Percentiles rank a stretch among this genome's conserved stretches.
Conservation (phyloP, 2,797 vertebrate species). For the Neosilurus mollespiculum region DNA sequence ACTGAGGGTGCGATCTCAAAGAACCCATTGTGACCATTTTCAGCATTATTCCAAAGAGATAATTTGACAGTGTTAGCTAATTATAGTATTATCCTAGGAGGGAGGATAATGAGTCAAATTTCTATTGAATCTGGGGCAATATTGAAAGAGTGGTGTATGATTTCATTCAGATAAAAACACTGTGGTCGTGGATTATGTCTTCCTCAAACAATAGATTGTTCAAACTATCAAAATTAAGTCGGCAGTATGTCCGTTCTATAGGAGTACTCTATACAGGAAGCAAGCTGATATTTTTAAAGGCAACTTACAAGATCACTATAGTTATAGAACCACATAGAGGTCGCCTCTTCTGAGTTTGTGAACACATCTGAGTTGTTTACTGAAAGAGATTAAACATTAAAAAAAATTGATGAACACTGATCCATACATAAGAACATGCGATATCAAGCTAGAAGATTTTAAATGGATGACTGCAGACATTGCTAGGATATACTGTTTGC, state of each 20-base stretch:
- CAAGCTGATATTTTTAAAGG: neutral
- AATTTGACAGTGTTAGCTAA: conserved; percentile 2
- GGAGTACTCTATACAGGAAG: neutral
- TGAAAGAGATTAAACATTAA: conserved; percentile 65
- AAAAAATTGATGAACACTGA: neutral
- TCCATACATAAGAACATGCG: neutral
- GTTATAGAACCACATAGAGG: conserved; percentile 67
- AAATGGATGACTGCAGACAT: neutral
- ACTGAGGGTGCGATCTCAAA: conserved; percentile 39
- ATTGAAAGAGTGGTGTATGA: neutral
- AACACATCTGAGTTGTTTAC: conserved; percentile 77
- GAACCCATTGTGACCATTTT: conserved; percentile 42
- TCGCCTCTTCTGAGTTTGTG: conserved; percentile 62
- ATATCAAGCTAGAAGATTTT: neutral
- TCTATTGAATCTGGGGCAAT: conserved; percentile 20
- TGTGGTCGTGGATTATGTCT: neutral
- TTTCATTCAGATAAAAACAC: conserved; percentile 12
- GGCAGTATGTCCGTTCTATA: neutral
- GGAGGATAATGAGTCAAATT: conserved; percentile 14
- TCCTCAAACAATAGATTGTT: conserved; percentile 7
- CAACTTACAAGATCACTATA: conserved; percentile 77
- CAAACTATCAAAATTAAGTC: neutral
- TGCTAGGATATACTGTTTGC: neutral
- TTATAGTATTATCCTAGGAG: neutral
- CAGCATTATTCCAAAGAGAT: conserved; percentile 25